phyloP scores from a whole-genome alignment of 2,888 invertebrate genomes.

The Cosmopolites sordidus region DNA sequence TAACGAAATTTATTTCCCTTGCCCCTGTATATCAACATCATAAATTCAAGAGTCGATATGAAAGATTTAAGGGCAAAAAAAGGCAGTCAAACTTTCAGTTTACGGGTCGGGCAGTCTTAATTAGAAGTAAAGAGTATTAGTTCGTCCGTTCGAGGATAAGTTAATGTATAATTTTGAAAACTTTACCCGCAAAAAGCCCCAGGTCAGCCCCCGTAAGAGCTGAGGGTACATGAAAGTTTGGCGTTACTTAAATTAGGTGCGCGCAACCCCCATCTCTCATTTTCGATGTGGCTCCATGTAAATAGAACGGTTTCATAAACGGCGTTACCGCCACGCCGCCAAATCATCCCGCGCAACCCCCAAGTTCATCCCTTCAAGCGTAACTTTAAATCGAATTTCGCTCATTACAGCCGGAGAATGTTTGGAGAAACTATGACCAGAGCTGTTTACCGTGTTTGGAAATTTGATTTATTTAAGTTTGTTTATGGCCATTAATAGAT shows the following conservation, averaged over 20 bases:
- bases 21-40: too few species aligned
- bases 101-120: background rate
- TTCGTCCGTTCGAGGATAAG: background rate
- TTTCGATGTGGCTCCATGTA: too few species aligned
- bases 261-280: too few species aligned
- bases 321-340: too few species aligned
- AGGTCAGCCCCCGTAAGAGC: background rate
- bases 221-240: too few species aligned
- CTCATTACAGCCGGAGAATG: background rate
- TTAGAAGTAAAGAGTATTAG: too few species aligned
- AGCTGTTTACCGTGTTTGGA: background rate
- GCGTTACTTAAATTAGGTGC: too few species aligned
- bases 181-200: too few species aligned
- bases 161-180: background rate
- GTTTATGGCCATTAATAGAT: background rate
- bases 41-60: too few species aligned
- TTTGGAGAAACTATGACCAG: background rate
- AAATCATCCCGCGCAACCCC: too few species aligned
- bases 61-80: background rate
- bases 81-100: background rate
- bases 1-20: too few species aligned
- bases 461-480: background rate
- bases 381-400: conserved; percentile 7
- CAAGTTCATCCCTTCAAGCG: background rate
- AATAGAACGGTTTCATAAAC: too few species aligned